Conservation (phyloP, 2,113 vertebrate species). For the Elgaria multicarinata region DNA sequence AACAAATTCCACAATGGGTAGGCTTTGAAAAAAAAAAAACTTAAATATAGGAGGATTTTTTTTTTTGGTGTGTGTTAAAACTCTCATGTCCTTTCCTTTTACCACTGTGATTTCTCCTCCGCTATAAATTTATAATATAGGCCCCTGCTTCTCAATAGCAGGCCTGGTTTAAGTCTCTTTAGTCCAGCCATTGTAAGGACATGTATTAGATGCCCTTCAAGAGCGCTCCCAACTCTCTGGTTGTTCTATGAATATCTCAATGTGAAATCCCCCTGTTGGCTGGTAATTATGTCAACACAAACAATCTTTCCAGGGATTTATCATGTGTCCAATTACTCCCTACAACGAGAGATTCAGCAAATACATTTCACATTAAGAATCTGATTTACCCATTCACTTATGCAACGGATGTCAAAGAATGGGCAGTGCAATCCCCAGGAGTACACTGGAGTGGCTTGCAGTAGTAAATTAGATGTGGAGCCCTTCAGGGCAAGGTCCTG, state of each 20-base stretch:
- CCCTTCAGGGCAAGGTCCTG: background rate
- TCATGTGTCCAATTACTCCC: rapidly evolving
- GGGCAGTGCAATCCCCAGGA: background rate
- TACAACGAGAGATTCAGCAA: background rate
- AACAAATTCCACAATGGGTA: too few species aligned
- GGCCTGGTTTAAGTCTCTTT: background rate
- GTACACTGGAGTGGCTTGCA: background rate
- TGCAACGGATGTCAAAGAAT: background rate
- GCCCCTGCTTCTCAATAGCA: background rate
- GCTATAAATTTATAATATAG: background rate
- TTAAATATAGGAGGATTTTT: background rate
- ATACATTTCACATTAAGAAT: rapidly evolving
- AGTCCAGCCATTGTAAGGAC: background rate
- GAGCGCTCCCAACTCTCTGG: background rate
- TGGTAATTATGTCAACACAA: background rate
- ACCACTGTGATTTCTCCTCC: background rate
- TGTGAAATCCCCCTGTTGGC: background rate
- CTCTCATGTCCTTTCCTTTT: background rate
- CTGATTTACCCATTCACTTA: slow-evolving; percentile 34
- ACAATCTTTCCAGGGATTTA: background rate
- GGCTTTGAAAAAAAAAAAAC: too few species aligned
- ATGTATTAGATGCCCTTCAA: background rate
- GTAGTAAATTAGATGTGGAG: slow-evolving; percentile 2
- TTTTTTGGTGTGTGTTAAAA: background rate
- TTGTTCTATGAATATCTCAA: background rate